phyloP scores from a whole-genome alignment of 2,113 vertebrate species.

The Lota lota region DNA sequence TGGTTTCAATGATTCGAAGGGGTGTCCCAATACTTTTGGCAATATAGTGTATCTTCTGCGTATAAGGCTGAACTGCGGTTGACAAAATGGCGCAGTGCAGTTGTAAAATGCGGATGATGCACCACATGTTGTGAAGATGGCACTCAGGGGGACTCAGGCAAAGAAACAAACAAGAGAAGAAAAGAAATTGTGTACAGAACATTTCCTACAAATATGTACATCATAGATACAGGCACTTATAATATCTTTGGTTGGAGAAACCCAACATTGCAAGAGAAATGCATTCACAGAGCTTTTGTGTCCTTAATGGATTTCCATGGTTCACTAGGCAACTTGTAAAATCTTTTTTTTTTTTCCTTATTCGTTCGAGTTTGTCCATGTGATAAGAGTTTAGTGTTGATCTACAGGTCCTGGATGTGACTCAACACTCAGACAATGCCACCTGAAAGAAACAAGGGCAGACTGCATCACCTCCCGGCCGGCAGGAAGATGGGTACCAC shows the following conservation, averaged over 20 bases:
- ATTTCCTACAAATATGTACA: conserved; percentile 92
- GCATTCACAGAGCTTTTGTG: conserved; percentile 86
- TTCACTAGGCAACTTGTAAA: conserved; percentile 85
- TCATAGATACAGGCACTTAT: conserved; percentile 99
- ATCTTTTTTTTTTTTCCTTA: not conserved
- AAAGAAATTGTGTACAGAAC: conserved; percentile 56
- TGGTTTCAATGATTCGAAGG: too few species aligned
- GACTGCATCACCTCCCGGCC: not conserved
- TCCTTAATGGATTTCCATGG: conserved; percentile 69
- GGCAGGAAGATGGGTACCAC: not conserved
- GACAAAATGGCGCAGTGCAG: too few species aligned
- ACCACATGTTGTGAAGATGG: too few species aligned
- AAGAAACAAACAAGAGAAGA: conserved; percentile 1
- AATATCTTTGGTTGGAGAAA: conserved; percentile 99
- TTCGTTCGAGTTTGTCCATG: conserved; percentile 47
- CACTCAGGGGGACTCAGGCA: too few species aligned
- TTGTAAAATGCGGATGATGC: too few species aligned
- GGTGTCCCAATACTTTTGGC: too few species aligned
- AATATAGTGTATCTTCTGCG: too few species aligned
- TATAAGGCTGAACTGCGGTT: too few species aligned
- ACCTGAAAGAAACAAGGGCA: conserved; percentile 73
- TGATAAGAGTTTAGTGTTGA: conserved; percentile 63
- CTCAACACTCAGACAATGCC: conserved; percentile 91
- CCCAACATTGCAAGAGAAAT: conserved; percentile 91
- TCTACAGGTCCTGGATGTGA: conserved; percentile 52